phyloP scores from a whole-genome alignment of 2,888 invertebrate genomes.

The Entomobrya multifasciata region DNA sequence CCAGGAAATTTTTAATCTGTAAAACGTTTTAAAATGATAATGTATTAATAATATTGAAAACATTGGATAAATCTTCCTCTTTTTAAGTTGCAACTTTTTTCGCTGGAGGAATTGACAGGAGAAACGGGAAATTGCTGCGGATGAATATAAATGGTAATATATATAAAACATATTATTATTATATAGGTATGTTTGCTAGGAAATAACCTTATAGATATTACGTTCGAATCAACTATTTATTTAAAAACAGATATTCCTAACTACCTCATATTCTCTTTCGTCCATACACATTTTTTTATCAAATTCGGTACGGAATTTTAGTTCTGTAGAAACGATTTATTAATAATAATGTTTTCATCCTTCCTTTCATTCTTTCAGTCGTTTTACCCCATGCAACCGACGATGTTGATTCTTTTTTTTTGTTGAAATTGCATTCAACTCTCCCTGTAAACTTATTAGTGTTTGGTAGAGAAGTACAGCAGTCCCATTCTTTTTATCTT shows the following conservation, averaged over 20 bases:
- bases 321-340: slow-evolving; percentile 31
- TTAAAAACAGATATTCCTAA: neutral
- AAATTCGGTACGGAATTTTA: no score
- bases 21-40: slow-evolving; percentile 17
- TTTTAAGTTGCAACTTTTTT: neutral
- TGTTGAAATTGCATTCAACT: slow-evolving; percentile 24
- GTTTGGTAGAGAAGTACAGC: slow-evolving; percentile 16
- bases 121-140: slow-evolving; percentile 17
- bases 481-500: slow-evolving; percentile 49
- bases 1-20: slow-evolving; percentile 17
- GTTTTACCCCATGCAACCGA: slow-evolving; percentile 5
- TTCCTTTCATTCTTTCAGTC: slow-evolving; percentile 29
- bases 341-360: slow-evolving; percentile 45
- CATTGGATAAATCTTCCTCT: neutral
- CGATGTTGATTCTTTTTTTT: neutral
- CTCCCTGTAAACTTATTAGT: slow-evolving; percentile 23
- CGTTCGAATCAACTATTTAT: neutral
- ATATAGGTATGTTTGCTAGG: neutral
- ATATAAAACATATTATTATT: no score
- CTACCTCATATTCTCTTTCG: slow-evolving; percentile 1
- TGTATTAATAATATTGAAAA: neutral
- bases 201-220: neutral
- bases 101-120: neutral
- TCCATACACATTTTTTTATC: neutral
- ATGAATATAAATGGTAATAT: neutral